Percentiles rank a stretch among this genome's conserved stretches.
Conservation (phyloP, 2,113 vertebrate genomes). For the Carassius carassius region DNA sequence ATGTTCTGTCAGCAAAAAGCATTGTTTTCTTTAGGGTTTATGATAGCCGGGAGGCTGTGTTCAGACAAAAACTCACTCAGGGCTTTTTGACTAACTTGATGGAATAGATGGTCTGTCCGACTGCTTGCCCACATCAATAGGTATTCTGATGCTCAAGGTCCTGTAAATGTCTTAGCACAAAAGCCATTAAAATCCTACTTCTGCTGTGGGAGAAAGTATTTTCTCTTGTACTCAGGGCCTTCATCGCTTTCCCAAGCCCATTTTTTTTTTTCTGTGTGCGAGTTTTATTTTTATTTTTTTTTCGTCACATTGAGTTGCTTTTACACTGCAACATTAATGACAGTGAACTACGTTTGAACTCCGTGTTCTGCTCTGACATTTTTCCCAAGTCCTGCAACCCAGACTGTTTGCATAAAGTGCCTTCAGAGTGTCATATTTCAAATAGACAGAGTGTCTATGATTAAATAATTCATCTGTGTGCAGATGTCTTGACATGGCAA, state of each 20-base stretch:
- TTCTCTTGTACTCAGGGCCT: slow-evolving; percentile 24
- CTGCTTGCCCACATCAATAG: slow-evolving; percentile 23
- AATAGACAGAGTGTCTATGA: slow-evolving; percentile 51
- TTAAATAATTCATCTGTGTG: slow-evolving; percentile 59
- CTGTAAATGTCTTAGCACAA: slow-evolving; percentile 26
- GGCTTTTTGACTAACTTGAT: slow-evolving; percentile 45
- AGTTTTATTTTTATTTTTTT: background rate
- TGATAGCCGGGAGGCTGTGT: slow-evolving; percentile 42
- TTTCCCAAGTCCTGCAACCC: slow-evolving; percentile 37
- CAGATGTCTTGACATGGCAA: slow-evolving; percentile 53
- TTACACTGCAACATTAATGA: slow-evolving; percentile 60
- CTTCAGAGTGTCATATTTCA: slow-evolving; percentile 57
- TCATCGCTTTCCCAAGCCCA: slow-evolving; percentile 8
- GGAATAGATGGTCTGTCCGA: slow-evolving; percentile 49
- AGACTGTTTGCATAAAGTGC: slow-evolving; percentile 54
- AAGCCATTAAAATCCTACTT: slow-evolving; percentile 28
- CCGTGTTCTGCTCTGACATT: slow-evolving; percentile 33
- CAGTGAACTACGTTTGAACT: slow-evolving; percentile 55
- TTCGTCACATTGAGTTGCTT: slow-evolving; percentile 34
- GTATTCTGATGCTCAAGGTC: slow-evolving; percentile 32
- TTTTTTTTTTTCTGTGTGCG: background rate
- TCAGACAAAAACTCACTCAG: slow-evolving; percentile 42
- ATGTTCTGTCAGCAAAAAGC: slow-evolving; percentile 43
- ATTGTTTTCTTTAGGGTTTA: slow-evolving; percentile 50
- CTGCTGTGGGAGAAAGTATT: slow-evolving; percentile 8